These are phyloP conservation scores for Chelonus insularis DNA, from an alignment of 1,140 invertebrate species.

Conservation along the genomic window DNA sequence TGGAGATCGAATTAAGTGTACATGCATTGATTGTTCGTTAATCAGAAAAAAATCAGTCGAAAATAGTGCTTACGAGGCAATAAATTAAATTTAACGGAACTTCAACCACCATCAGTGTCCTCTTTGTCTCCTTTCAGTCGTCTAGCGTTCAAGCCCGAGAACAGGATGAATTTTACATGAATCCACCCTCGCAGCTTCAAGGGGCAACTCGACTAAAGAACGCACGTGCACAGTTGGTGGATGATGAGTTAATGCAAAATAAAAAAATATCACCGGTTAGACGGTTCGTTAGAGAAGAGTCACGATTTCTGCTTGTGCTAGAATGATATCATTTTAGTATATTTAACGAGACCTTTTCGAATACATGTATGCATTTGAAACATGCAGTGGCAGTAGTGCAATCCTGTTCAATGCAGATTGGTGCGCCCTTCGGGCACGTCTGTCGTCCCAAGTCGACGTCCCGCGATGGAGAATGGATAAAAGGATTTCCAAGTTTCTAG, in stretches of 20 bases:
- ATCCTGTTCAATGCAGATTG: conserved; percentile 2
- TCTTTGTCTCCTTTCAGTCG: conserved; percentile 23
- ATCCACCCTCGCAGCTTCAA: conserved; percentile 15
- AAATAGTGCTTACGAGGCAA: conserved; percentile 1
- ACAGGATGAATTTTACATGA: conserved; percentile 34
- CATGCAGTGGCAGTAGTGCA: conserved; percentile 12
- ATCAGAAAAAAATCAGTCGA: conserved; percentile 2
- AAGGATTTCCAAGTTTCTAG: conserved; percentile 35
- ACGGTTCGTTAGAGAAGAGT: conserved; percentile 6
- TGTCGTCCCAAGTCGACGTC: conserved; percentile 9
- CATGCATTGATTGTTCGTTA: not conserved
- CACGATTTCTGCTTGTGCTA: conserved; percentile 3
- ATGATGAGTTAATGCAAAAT: conserved; percentile 22
- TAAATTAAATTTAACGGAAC: conserved; percentile 24
- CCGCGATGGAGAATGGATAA: conserved; percentile 29
- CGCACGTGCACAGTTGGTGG: conserved; percentile 8
- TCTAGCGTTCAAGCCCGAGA: conserved; percentile 16
- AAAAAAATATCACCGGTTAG: conserved; percentile 6
- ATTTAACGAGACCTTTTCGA: conserved; percentile 4
- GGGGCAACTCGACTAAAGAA: conserved; percentile 16
- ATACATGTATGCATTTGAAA: conserved; percentile 9
- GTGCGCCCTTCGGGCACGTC: conserved; percentile 26
- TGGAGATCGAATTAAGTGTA: too few species aligned
- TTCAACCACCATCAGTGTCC: conserved; percentile 21
- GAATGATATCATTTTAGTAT: conserved; percentile 13